These are phyloP conservation scores for Dolichopus griseipennis DNA, from an alignment of 2,888 invertebrate species.

Conservation along the genomic window DNA sequence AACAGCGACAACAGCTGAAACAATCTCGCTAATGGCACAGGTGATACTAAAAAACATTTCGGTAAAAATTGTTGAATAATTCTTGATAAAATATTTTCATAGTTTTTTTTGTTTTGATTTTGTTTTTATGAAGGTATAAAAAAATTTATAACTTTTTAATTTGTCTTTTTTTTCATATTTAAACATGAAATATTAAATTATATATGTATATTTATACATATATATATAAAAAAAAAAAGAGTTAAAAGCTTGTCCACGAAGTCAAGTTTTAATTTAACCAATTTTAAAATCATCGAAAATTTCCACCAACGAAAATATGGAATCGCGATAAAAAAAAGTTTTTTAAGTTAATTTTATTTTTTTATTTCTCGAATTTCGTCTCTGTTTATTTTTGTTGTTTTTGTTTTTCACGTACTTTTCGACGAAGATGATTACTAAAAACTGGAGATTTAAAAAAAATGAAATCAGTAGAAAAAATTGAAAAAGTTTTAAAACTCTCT, in stretches of 20 bases:
- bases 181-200: no score
- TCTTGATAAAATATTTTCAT: neutral
- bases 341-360: neutral
- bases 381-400: neutral
- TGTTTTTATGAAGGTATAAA: neutral
- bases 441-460: no score
- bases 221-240: neutral
- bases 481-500: no score
- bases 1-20: neutral
- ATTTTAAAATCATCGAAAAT: neutral
- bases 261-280: neutral
- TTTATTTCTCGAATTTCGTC: neutral
- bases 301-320: neutral
- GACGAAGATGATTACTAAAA: no score
- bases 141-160: neutral
- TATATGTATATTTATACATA: no score
- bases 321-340: neutral
- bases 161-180: neutral
- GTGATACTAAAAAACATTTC: slow-evolving; percentile 1
- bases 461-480: no score
- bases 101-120: neutral
- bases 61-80: neutral
- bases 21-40: slow-evolving; percentile 4
- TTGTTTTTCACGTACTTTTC: no score
- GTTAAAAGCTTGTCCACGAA: slow-evolving; percentile 1